Percentiles rank a stretch among this genome's conserved stretches.
phyloP scores from a whole-genome alignment of 2,113 vertebrate genomes.

The Pedetes capensis region DNA sequence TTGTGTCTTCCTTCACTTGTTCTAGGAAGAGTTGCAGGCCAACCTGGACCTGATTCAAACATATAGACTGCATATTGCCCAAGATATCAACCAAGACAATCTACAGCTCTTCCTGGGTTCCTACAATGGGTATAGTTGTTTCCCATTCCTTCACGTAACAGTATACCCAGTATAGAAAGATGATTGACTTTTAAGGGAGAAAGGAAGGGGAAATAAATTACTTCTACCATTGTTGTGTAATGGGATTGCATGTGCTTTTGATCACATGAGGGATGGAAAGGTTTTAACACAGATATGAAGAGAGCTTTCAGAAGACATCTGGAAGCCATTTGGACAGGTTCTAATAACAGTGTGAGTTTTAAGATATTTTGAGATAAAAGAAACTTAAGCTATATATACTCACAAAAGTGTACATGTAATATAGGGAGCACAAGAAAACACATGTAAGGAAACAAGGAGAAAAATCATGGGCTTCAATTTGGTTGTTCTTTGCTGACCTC shows the following conservation, averaged over 20 bases:
- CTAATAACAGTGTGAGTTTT: neutral
- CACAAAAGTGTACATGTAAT: neutral
- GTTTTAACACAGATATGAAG: neutral
- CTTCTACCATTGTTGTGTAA: neutral
- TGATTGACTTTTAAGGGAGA: neutral
- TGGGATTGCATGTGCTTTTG: neutral
- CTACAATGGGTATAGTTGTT: conserved; percentile 89
- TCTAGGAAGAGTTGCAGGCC: conserved; percentile 93
- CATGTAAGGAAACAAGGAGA: neutral
- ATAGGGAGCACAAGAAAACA: neutral
- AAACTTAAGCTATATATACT: neutral
- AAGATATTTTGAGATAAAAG: conserved; percentile 1
- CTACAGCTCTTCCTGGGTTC: conserved; percentile 92
- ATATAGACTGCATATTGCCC: conserved; percentile 93
- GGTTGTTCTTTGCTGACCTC: neutral
- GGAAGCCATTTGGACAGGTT: neutral
- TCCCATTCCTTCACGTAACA: neutral
- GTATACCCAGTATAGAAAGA: neutral
- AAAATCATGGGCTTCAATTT: neutral
- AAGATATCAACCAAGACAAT: conserved; percentile 96
- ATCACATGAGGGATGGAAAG: neutral
- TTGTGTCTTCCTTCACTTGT: conserved; percentile 45
- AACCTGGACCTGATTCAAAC: conserved; percentile 95
- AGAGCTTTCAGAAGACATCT: conserved; percentile 19
- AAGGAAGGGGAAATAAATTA: neutral